Evolutionary conservation across 2,888 invertebrate species (phyloP), one percentile per base, ranked within the genome.

Genomic region (Perithous albicinctus): DNA sequence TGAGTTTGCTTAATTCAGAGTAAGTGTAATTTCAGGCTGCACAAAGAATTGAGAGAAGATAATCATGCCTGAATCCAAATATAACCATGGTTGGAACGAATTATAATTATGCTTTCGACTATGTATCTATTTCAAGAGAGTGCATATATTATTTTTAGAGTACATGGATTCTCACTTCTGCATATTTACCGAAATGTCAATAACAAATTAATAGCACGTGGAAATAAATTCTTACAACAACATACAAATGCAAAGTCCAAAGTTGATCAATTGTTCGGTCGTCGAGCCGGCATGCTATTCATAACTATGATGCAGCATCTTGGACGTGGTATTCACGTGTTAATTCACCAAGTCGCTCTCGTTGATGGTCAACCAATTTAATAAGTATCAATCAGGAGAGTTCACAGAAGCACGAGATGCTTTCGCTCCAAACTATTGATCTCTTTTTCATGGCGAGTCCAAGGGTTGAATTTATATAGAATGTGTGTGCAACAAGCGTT

Each of bases 271-370:
- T 56, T 15, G 15, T 32, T 32, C 2, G 59, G 32, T 59, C 59
- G 18, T 59, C 59, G 59, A 59, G 18, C 59, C 18, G 15, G 32
- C 32, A 18, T 59, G 32, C 32, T 59, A 32, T 59, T 64, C 23
- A 32, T 23, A 15, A 77, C 54, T 7, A 61, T 43, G 26, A 29
- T 26, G 46, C 26, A 46, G 35, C 46, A 46, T 35, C 61, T 46
- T 56, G 41, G 38, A 10, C 78, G 72, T 78, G 70, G 54, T 56
- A 18, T 69, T 80, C 80, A 76, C 75, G 64, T 66, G 64, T 48
- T 64, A 35, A 48, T 64, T 63, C 43, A 23, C n/a, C 26, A 18
- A 59, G 59, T 38, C 7, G 41, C 46, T n/a, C 2, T 32, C 64
- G n/a, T 35, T 26, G 18, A 67, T 66, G 26, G 72, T 76, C 66